Conservation (phyloP, 2,797 vertebrate genomes). For the Poeciliopsis gracilis region DNA sequence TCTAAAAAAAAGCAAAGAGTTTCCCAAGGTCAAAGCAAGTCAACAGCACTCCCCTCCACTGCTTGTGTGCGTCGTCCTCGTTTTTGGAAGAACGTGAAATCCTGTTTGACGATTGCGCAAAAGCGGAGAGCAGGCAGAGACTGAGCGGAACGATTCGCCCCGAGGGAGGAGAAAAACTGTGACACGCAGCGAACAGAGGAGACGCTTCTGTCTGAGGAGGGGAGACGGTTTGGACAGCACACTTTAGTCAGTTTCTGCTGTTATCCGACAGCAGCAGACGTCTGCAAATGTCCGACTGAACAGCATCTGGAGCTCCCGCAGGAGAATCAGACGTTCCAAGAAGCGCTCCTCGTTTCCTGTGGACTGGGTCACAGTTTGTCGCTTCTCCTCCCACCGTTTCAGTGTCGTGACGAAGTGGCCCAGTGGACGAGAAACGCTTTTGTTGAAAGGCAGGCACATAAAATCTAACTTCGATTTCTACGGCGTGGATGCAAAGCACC, state of each 20-base stretch:
- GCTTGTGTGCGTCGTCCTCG: neutral
- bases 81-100: conserved; percentile 7
- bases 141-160: neutral
- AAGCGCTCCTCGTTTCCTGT: neutral
- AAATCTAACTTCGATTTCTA: neutral
- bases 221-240: conserved; percentile 28
- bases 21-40: neutral
- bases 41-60: conserved; percentile 23
- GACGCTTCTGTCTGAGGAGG: conserved; percentile 20
- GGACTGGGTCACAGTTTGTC: neutral
- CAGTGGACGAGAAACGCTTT: neutral
- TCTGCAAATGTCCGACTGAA: conserved; percentile 10
- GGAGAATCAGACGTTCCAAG: neutral
- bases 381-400: neutral
- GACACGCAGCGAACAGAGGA: conserved; percentile 26
- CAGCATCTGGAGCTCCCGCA: conserved; percentile 10
- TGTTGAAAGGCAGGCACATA: neutral
- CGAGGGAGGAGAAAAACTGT: neutral
- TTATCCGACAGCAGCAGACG: conserved; percentile 15
- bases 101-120: neutral
- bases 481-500: neutral
- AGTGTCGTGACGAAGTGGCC: neutral
- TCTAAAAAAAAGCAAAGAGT: neutral
- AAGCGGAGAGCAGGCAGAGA: conserved; percentile 8
- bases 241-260: conserved; percentile 17